Conservation (phyloP, 2,888 invertebrate genomes). For the Pachliopta kotzebuea region DNA sequence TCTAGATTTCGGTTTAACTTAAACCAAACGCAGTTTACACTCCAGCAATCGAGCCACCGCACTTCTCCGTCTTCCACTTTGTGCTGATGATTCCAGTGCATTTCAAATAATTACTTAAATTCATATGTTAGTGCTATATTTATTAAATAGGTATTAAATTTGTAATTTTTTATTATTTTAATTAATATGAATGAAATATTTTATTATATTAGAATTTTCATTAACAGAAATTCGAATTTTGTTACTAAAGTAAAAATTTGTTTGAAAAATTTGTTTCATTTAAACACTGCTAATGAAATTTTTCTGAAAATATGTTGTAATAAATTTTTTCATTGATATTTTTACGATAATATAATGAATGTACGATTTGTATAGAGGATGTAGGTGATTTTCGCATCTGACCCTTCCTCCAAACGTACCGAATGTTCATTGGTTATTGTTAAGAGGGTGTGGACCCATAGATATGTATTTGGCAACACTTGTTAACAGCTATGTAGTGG, state of each 20-base stretch:
- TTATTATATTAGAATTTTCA: too few relatives aligned
- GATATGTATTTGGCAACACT: constrained; percentile 22
- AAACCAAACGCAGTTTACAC: not conserved
- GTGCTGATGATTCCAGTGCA: constrained; percentile 6
- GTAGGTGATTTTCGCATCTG: constrained; percentile 4
- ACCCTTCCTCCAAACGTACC: constrained; percentile 17
- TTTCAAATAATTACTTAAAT: constrained; percentile 15
- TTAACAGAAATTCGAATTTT: too few relatives aligned
- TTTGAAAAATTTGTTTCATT: too few relatives aligned
- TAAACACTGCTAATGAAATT: too few relatives aligned
- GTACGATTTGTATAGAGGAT: not conserved
- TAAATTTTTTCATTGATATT: not conserved
- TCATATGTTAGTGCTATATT: not conserved
- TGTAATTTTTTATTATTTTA: too few relatives aligned
- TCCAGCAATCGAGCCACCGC: constrained; percentile 1
- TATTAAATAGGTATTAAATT: not conserved
- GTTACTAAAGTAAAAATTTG: too few relatives aligned
- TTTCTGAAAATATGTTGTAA: too few relatives aligned
- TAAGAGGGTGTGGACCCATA: constrained; percentile 19
- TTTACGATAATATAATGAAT: not conserved
- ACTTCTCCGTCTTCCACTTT: constrained; percentile 2
- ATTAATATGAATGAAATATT: too few relatives aligned
- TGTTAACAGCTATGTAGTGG: not conserved
- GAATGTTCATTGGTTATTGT: constrained; percentile 24
- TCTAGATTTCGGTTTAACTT: constrained; percentile 1